phyloP scores from a whole-genome alignment of 2,888 invertebrate species.

The Scelioninae gen. 1 region DNA sequence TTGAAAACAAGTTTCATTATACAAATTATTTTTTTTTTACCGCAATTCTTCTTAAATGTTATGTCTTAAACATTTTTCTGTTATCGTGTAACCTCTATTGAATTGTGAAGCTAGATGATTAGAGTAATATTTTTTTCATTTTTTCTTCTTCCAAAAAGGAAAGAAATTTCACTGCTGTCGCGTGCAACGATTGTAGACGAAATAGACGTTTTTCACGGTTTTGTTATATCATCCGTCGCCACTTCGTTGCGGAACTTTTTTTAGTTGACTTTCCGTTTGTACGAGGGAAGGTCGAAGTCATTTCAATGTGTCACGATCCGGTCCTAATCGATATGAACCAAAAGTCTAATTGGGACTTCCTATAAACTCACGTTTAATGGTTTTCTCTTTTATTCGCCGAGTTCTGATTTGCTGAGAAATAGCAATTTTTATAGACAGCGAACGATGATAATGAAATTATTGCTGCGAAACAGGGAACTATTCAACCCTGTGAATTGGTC shows the following conservation, averaged over 20 bases:
- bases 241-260: slow-evolving; percentile 56
- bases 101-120: no score
- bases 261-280: slow-evolving; percentile 37
- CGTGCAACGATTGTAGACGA: slow-evolving; percentile 52
- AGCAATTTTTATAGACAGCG: slow-evolving; percentile 5
- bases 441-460: slow-evolving; percentile 20
- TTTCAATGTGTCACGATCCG: slow-evolving; percentile 57
- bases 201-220: slow-evolving; percentile 68
- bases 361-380: slow-evolving; percentile 35
- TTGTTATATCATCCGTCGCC: slow-evolving; percentile 50
- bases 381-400: slow-evolving; percentile 13
- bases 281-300: slow-evolving; percentile 41
- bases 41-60: no score
- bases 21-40: no score
- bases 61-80: no score
- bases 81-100: no score
- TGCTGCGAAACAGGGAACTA: neutral
- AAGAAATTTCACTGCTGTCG: slow-evolving; percentile 40
- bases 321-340: slow-evolving; percentile 41
- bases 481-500: no score
- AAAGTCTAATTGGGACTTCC: slow-evolving; percentile 50
- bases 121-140: no score
- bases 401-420: slow-evolving; percentile 14
- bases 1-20: no score
- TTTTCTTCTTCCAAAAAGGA: slow-evolving; percentile 46